Evolutionary conservation across 2,113 vertebrate species (phyloP).

Genomic region (Isurus oxyrinchus): DNA sequence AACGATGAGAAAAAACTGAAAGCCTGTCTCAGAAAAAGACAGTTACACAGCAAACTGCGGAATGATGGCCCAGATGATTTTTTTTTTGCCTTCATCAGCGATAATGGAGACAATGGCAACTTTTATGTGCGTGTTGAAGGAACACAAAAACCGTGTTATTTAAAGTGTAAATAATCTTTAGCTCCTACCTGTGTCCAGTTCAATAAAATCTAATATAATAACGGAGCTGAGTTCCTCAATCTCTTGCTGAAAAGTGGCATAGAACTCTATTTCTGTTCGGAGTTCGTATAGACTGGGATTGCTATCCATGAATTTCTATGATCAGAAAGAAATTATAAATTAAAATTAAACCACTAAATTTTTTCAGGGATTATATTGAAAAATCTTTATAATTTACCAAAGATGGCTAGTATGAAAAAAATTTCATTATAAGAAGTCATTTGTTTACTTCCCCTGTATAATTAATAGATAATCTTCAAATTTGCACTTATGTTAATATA

Average conservation of each 20-base stretch:
- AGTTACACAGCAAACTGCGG: neutral
- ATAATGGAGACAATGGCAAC: neutral
- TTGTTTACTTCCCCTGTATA: neutral
- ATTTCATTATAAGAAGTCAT: neutral
- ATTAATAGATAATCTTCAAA: neutral
- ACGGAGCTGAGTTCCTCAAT: slow-evolving; percentile 56
- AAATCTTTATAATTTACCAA: neutral
- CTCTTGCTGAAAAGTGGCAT: slow-evolving; percentile 61
- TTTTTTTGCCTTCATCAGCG: neutral
- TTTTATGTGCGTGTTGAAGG: neutral
- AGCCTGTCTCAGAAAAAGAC: neutral
- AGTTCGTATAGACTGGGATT: slow-evolving; percentile 65
- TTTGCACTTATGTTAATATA: too few species aligned
- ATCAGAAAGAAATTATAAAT: neutral
- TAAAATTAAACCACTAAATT: neutral
- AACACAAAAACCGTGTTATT: neutral
- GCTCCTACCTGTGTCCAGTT: slow-evolving; percentile 67
- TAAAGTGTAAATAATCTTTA: neutral
- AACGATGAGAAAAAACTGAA: neutral
- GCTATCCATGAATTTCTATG: slow-evolving; percentile 64
- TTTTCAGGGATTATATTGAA: neutral
- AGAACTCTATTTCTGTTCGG: slow-evolving; percentile 65
- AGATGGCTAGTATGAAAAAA: neutral
- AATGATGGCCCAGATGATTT: neutral
- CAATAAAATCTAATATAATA: slow-evolving; percentile 59